Percentiles rank a stretch among this genome's conserved stretches.
These are phyloP conservation scores for Melozone crissalis DNA, from an alignment of 2,113 vertebrate genomes.

Conservation along the genomic window DNA sequence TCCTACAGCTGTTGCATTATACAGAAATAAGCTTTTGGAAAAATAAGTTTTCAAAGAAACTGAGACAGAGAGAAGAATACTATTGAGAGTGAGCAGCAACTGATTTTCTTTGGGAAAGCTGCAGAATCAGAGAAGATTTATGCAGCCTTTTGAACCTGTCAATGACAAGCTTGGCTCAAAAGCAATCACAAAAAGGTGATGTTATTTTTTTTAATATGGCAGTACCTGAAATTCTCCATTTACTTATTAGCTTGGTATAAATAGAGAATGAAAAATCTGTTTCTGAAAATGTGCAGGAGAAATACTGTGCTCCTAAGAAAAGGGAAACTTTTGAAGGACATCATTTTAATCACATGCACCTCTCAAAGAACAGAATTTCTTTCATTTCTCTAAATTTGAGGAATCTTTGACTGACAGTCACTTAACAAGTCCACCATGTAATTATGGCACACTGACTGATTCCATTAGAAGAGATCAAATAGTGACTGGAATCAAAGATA, in stretches of 20 bases:
- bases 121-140: not conserved
- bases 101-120: not conserved
- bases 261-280: not conserved
- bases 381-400: slow-evolving; percentile 14
- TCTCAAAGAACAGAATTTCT: not conserved
- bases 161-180: not conserved
- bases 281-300: not conserved
- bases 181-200: not conserved
- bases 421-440: not conserved
- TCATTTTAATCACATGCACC: not conserved
- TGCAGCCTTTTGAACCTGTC: not conserved
- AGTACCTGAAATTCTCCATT: not conserved
- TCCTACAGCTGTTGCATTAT: not conserved
- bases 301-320: not conserved
- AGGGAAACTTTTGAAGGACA: slow-evolving; percentile 1
- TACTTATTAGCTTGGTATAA: not conserved
- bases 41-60: not conserved
- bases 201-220: not conserved
- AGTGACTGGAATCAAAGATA: slow-evolving; percentile 34
- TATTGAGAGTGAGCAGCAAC: not conserved
- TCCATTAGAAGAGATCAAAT: slow-evolving; percentile 44
- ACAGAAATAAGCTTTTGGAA: not conserved
- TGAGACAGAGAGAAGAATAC: not conserved
- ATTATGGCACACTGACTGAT: slow-evolving; percentile 39
- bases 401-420: slow-evolving; percentile 20